phyloP scores from a whole-genome alignment of 2,797 vertebrate genomes.

The Mormyrops attenuatus region DNA sequence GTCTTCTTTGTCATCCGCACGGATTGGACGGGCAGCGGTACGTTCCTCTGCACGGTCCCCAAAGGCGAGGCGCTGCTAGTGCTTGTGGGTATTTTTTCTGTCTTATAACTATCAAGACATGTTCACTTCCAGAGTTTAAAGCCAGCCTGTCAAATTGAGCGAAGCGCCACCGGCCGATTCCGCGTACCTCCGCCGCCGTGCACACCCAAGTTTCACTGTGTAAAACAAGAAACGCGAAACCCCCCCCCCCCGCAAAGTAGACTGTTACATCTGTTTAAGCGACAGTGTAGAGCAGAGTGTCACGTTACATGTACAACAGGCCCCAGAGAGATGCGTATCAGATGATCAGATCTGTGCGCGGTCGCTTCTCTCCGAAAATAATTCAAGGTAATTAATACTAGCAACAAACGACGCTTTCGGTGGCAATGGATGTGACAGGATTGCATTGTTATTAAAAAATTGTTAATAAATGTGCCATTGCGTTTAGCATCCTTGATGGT shows the following conservation, averaged over 20 bases:
- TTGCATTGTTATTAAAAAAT: slow-evolving; percentile 37
- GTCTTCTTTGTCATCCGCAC: slow-evolving; percentile 45
- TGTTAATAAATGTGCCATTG: slow-evolving; percentile 30
- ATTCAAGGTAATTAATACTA: slow-evolving; percentile 42
- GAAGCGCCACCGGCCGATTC: not conserved
- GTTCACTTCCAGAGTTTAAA: not conserved
- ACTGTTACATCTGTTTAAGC: slow-evolving; percentile 17
- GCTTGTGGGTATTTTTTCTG: not conserved
- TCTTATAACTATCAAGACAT: not conserved
- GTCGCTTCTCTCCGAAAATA: slow-evolving; percentile 33
- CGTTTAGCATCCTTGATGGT: slow-evolving; percentile 18
- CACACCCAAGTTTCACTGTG: slow-evolving; percentile 21
- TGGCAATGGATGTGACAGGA: slow-evolving; percentile 38
- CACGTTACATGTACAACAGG: slow-evolving; percentile 48
- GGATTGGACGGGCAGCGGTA: not conserved
- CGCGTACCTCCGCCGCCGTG: not conserved
- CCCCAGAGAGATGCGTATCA: slow-evolving; percentile 39
- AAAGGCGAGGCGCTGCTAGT: not conserved
- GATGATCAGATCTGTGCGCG: slow-evolving; percentile 28
- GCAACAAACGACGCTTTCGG: slow-evolving; percentile 31
- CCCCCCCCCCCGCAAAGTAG: slow-evolving; percentile 8
- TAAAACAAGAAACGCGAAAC: slow-evolving; percentile 42
- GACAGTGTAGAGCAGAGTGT: slow-evolving; percentile 39
- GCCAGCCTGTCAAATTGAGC: not conserved
- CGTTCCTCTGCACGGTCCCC: not conserved